These are phyloP conservation scores for Cerastis leucographa DNA, from an alignment of 2,888 invertebrate species.

Conservation along the genomic window DNA sequence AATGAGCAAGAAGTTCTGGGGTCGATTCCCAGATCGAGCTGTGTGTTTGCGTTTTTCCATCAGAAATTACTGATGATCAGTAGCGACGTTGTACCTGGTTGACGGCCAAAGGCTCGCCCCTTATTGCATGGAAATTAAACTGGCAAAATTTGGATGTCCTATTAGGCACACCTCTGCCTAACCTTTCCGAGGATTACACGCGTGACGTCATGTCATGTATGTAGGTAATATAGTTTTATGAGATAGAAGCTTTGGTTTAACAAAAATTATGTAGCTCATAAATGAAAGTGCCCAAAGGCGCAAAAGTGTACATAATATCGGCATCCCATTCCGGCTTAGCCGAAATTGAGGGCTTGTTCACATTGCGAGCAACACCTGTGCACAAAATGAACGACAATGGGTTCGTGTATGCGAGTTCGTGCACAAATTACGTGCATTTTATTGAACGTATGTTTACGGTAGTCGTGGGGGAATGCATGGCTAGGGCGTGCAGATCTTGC, in stretches of 20 bases:
- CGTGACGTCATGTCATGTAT: background rate
- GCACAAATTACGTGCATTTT: conserved; percentile 66
- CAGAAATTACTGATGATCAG: background rate
- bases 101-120: background rate
- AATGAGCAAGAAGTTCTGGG: too few relatives aligned
- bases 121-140: background rate
- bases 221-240: background rate
- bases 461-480: background rate
- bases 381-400: conserved; percentile 61
- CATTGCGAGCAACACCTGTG: conserved; percentile 54
- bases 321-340: conserved; percentile 48
- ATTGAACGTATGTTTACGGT: conserved; percentile 35
- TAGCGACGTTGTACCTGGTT: background rate
- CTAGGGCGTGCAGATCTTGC: conserved; percentile 1
- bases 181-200: background rate
- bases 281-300: conserved; percentile 16
- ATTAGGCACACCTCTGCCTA: background rate
- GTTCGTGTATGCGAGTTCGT: conserved; percentile 59
- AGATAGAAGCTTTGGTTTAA: background rate
- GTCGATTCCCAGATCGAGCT: background rate
- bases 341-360: conserved; percentile 60
- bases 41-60: background rate
- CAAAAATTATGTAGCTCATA: conserved; percentile 5
- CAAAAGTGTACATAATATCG: conserved; percentile 46
- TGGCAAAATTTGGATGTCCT: background rate